A percentile compares a stretch with the other conserved stretches of the same genome.
phyloP scores from a whole-genome alignment of 2,888 invertebrate species.

The Augochlorella aurata region DNA sequence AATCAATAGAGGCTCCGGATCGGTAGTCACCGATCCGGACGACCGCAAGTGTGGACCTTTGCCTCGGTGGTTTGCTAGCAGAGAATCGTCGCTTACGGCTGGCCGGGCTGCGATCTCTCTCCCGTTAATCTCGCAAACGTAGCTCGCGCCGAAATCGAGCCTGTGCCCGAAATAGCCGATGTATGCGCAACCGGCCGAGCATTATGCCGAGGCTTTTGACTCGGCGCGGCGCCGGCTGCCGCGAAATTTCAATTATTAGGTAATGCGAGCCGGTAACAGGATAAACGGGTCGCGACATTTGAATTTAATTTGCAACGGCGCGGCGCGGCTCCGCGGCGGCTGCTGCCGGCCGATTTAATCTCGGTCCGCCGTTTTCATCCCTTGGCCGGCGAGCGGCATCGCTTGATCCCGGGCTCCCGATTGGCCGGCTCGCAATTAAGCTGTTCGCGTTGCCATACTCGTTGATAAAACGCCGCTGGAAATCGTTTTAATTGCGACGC shows the following conservation, averaged over 20 bases:
- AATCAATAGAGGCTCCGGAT: constrained; percentile 60
- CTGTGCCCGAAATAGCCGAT: neutral
- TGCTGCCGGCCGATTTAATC: constrained; percentile 58
- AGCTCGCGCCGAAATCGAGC: neutral
- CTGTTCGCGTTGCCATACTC: constrained; percentile 27
- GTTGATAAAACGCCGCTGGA: constrained; percentile 42
- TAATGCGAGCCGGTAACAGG: constrained; percentile 54
- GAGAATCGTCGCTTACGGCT: constrained; percentile 37
- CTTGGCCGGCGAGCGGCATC: constrained; percentile 1
- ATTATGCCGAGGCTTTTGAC: constrained; percentile 32
- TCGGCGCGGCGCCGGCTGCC: neutral
- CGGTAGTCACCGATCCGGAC: constrained; percentile 60
- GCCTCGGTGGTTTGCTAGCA: constrained; percentile 25
- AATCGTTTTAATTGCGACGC: constrained; percentile 46
- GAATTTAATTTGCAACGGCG: constrained; percentile 66
- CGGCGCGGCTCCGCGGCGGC: neutral
- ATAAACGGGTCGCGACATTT: constrained; percentile 64
- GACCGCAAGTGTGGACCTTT: constrained; percentile 58
- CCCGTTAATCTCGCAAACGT: constrained; percentile 4
- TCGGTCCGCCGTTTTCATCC: constrained; percentile 3
- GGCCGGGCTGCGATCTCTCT: constrained; percentile 12
- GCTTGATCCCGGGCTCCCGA: constrained; percentile 13
- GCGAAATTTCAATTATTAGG: constrained; percentile 66
- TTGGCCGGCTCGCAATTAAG: constrained; percentile 35
- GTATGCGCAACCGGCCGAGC: neutral